Percentiles rank a stretch among this genome's conserved stretches.
These are phyloP conservation scores for Sesia apiformis DNA, from an alignment of 2,888 invertebrate species.

Conservation along the genomic window DNA sequence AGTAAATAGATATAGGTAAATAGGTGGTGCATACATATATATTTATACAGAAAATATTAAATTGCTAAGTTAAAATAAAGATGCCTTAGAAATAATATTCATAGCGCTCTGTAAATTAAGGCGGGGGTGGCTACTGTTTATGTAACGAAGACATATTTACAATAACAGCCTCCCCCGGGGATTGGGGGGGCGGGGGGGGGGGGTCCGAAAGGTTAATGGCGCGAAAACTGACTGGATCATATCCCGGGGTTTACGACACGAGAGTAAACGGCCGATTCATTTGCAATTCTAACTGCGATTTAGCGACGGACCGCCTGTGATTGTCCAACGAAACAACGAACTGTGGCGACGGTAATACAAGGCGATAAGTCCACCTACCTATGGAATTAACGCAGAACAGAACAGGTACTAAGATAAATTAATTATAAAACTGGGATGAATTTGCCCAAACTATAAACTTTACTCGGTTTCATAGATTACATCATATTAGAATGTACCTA, in stretches of 20 bases:
- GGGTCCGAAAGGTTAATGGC: constrained; percentile 67
- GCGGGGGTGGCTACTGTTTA: constrained; percentile 18
- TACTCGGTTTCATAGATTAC: too few species aligned
- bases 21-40: too few species aligned
- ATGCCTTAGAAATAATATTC: too few species aligned
- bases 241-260: constrained; percentile 68
- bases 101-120: neutral
- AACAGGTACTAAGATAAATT: too few species aligned
- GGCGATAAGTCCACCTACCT: neutral
- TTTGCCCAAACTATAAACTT: too few species aligned
- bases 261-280: constrained; percentile 71
- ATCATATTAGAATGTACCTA: too few species aligned
- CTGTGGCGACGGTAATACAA: neutral
- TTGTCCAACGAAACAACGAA: neutral
- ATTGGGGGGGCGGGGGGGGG: constrained; percentile 32
- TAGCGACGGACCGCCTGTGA: constrained; percentile 36
- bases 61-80: too few species aligned
- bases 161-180: constrained; percentile 34
- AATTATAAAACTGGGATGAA: too few species aligned
- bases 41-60: too few species aligned
- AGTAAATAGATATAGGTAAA: too few species aligned
- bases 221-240: constrained; percentile 74
- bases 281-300: constrained; percentile 71
- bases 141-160: constrained; percentile 39
- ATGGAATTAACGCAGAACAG: neutral